phyloP scores from a whole-genome alignment of 2,888 invertebrate species.

The Ligdia adustata region DNA sequence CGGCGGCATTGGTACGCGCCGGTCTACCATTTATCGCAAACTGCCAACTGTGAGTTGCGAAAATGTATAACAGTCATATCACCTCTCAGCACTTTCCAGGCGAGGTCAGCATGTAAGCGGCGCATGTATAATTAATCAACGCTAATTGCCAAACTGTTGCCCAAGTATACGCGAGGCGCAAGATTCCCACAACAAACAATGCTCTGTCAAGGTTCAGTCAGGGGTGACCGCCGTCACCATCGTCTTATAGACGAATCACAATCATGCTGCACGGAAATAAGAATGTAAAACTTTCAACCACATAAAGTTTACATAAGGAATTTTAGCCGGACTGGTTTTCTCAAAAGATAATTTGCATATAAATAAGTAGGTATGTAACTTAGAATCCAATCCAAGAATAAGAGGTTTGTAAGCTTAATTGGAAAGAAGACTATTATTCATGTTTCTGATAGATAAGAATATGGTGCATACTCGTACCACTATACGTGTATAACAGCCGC shows the following conservation, averaged over 20 bases:
- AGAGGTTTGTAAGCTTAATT: too few relatives aligned
- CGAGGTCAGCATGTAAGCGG: slow-evolving; percentile 16
- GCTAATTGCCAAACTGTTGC: slow-evolving; percentile 32
- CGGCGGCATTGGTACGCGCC: too few relatives aligned
- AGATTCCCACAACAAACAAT: slow-evolving; percentile 31
- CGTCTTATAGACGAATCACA: slow-evolving; percentile 14
- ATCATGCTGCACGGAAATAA: slow-evolving; percentile 11
- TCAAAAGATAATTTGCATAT: too few relatives aligned
- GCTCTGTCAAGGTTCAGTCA: slow-evolving; percentile 35
- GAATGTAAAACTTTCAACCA: too few relatives aligned
- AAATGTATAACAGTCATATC: slow-evolving; percentile 14
- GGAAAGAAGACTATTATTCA: too few relatives aligned
- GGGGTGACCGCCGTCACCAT: slow-evolving; percentile 22
- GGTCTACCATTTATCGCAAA: slow-evolving; percentile 7
- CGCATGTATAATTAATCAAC: slow-evolving; percentile 33
- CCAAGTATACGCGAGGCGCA: slow-evolving; percentile 23
- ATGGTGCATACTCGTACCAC: too few relatives aligned
- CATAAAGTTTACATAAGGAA: too few relatives aligned
- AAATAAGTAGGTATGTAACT: too few relatives aligned
- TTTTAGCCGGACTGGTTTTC: too few relatives aligned
- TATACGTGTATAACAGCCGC: too few relatives aligned
- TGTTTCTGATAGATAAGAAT: too few relatives aligned
- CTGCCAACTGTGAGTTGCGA: slow-evolving; percentile 7
- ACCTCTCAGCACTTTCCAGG: slow-evolving; percentile 20
- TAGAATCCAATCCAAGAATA: too few relatives aligned